Evolutionary conservation across 2,888 invertebrate genomes (phyloP).

Genomic region (Autographa gamma): DNA sequence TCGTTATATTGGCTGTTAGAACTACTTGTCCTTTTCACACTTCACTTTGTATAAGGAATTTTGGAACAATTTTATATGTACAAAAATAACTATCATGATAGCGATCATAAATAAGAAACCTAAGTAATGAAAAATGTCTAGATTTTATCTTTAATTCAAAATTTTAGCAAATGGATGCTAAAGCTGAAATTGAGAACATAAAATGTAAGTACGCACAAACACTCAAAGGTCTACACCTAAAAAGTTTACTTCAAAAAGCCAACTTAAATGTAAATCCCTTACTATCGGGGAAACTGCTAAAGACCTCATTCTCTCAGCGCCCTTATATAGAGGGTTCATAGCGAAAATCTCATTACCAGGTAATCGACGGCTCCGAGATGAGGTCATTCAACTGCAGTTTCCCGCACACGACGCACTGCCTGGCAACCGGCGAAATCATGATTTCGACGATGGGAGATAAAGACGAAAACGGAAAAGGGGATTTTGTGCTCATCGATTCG

Average conservation of each 20-base stretch:
- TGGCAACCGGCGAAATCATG: slow-evolving; percentile 97
- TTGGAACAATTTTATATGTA: neutral
- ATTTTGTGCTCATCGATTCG: slow-evolving; percentile 96
- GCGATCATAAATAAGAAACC: neutral
- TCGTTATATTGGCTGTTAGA: slow-evolving; percentile 73
- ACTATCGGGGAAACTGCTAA: slow-evolving; percentile 58
- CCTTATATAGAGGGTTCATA: slow-evolving; percentile 70
- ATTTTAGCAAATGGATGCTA: slow-evolving; percentile 25
- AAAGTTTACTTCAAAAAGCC: slow-evolving; percentile 41
- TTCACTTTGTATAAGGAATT: slow-evolving; percentile 31
- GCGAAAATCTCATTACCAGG: slow-evolving; percentile 88
- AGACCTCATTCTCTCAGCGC: slow-evolving; percentile 58
- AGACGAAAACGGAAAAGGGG: slow-evolving; percentile 95
- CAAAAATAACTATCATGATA: slow-evolving; percentile 1
- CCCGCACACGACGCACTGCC: slow-evolving; percentile 98
- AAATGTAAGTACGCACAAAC: slow-evolving; percentile 34
- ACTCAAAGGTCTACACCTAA: slow-evolving; percentile 31
- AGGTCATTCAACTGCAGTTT: slow-evolving; percentile 93
- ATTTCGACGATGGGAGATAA: slow-evolving; percentile 98
- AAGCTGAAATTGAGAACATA: slow-evolving; percentile 15
- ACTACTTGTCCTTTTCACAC: slow-evolving; percentile 63
- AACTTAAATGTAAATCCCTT: slow-evolving; percentile 61
- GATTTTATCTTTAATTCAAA: slow-evolving; percentile 6
- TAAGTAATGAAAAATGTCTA: neutral
- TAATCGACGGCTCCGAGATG: slow-evolving; percentile 94